Evolutionary conservation across 2,888 invertebrate species (phyloP).

Genomic region (Rhingia campestris): DNA sequence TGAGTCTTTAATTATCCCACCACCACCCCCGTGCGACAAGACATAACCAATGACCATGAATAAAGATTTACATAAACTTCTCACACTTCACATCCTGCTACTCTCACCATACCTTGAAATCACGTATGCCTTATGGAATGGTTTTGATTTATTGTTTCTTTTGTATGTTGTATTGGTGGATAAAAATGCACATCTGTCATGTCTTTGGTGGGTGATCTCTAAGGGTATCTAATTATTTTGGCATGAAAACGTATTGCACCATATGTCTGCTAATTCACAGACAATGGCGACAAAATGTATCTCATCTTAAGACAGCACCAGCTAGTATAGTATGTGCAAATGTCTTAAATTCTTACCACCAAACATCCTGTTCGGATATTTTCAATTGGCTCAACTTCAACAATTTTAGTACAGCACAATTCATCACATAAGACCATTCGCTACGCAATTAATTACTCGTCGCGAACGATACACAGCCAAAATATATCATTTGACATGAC

Average conservation of each 20-base stretch:
- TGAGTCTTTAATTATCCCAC: too few species aligned
- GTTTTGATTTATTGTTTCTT: too few species aligned
- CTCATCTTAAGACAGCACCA: neutral
- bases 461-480: neutral
- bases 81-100: too few species aligned
- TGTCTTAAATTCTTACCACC: constrained; percentile 26
- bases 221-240: neutral
- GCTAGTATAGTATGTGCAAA: constrained; percentile 4
- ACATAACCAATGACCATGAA: too few species aligned
- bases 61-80: too few species aligned
- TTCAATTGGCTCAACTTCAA: constrained; percentile 39
- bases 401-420: constrained; percentile 15
- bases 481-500: neutral
- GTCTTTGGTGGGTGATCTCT: neutral
- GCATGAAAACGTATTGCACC: constrained; percentile 1
- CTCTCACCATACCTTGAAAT: too few species aligned
- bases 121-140: too few species aligned
- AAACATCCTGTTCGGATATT: neutral
- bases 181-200: neutral
- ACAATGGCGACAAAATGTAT: constrained; percentile 9
- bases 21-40: too few species aligned
- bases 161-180: neutral
- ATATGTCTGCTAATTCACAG: constrained; percentile 15
- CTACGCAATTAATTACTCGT: constrained; percentile 21
- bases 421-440: constrained; percentile 24